Evolutionary conservation across 2,113 vertebrate species (phyloP), one percentile per base, ranked within the genome.

Genomic region (Hipposideros armiger): DNA sequence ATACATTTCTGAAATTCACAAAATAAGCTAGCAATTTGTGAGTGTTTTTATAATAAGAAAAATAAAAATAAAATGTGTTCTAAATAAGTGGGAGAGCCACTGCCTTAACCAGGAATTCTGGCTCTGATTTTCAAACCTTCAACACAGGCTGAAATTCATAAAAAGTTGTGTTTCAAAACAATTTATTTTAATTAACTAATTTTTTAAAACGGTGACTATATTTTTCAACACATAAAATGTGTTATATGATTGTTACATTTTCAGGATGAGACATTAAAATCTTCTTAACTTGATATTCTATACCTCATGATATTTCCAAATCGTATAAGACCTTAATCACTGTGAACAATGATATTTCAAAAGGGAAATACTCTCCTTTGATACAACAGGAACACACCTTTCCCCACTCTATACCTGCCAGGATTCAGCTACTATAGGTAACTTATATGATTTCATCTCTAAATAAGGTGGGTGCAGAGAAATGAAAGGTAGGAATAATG

Each of bases 221-320:
- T 76, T 76, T 95, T 83, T 36, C 20, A 73, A 70, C 26, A 87
- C 32, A 67, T 60, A 77, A 70, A 67, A 45, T 90, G 73, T 82
- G 90, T 58, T 74, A 77, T 13, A 64, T 74, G 45, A 66, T 36
- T 19, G 54, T 77, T 77, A 24, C 11, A 60, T 77, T 82, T 80
- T 77, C 16, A 86, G 45, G 17, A 16, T 4, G 74, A 85, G 19
- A 3, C n/a, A 89, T 40, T 54, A 52, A 19, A 50, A 83, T 58
- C 13, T 90, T 91, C 70, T 66, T 28, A 84, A 64, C 36, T 94
- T 42, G 69, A 7, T 36, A 52, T 90, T 86, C 14, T 11, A 36
- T 77, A 45, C 30, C 40, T 60, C 5, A 58, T 58, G n/a, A 42
- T 60, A 16, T 88, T 5, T 70, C 28, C 15, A 72, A 90, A 74